Evolutionary conservation across 2,113 vertebrate genomes (phyloP).

Genomic region (Scomber scombrus): DNA sequence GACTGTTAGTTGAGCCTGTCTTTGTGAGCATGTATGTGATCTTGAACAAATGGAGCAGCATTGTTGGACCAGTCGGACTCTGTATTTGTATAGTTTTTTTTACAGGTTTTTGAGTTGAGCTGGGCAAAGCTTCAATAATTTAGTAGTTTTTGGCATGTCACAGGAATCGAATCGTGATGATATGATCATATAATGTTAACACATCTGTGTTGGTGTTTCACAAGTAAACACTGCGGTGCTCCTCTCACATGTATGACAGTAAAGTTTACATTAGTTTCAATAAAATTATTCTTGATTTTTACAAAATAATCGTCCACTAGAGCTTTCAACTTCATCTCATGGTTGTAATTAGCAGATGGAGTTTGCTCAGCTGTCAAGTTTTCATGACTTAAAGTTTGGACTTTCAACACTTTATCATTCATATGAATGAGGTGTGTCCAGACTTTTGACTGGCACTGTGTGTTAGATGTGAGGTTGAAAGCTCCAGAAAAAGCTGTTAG

Average conservation of each 20-base stretch:
- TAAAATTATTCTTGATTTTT: too few relatives aligned
- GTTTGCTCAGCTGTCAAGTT: slow-evolving; percentile 2
- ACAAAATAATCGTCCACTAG: background rate
- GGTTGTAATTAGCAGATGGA: background rate
- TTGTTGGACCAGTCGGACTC: background rate
- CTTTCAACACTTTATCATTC: too few relatives aligned
- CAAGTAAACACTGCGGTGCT: too few relatives aligned
- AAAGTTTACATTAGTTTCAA: too few relatives aligned
- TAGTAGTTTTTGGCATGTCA: background rate
- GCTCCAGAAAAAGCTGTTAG: background rate
- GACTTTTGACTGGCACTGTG: too few relatives aligned
- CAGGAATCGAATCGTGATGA: background rate
- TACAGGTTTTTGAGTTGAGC: background rate
- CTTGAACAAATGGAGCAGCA: slow-evolving; percentile 27
- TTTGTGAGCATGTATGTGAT: background rate
- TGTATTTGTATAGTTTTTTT: too few relatives aligned
- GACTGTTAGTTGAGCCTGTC: background rate
- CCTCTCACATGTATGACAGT: too few relatives aligned
- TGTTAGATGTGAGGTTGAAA: background rate
- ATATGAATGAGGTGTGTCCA: too few relatives aligned
- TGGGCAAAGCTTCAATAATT: background rate
- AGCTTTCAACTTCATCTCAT: background rate
- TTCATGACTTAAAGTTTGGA: too few relatives aligned
- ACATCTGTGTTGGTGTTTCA: too few relatives aligned
- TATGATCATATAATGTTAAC: background rate